phyloP scores from a whole-genome alignment of 2,888 invertebrate species.

The Blastobasis lacticolella region DNA sequence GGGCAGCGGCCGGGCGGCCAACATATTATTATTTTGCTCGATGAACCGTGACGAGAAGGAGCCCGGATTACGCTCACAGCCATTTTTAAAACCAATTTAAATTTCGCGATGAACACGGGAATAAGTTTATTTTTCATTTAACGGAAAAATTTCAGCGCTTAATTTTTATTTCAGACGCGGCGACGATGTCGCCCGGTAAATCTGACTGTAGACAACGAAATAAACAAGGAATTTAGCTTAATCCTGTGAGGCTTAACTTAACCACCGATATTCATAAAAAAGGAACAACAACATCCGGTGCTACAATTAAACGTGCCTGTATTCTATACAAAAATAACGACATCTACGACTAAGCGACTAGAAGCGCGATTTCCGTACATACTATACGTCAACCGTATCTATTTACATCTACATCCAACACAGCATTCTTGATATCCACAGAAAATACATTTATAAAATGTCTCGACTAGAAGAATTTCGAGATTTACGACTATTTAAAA shows the following conservation, averaged over 20 bases:
- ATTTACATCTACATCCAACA: slow-evolving; percentile 11
- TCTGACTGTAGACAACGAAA: too few species aligned
- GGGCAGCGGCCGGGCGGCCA: slow-evolving; percentile 24
- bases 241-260: too few species aligned
- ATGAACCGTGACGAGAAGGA: slow-evolving; percentile 41
- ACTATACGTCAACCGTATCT: slow-evolving; percentile 14
- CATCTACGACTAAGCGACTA: slow-evolving; percentile 23
- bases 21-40: slow-evolving; percentile 50
- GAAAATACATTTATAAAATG: slow-evolving; percentile 6
- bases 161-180: too few species aligned
- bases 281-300: too few species aligned
- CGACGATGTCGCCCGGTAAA: too few species aligned
- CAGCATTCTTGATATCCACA: slow-evolving; percentile 11
- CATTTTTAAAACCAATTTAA: slow-evolving; percentile 46
- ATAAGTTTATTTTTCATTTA: too few species aligned
- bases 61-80: slow-evolving; percentile 42
- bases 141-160: too few species aligned
- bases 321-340: slow-evolving; percentile 26
- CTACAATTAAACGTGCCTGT: too few species aligned
- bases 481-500: slow-evolving; percentile 18
- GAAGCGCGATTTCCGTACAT: slow-evolving; percentile 10
- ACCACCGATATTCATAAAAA: too few species aligned
- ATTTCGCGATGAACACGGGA: slow-evolving; percentile 13
- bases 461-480: slow-evolving; percentile 8
- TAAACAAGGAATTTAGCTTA: too few species aligned